A percentile compares a stretch with the other conserved stretches of the same genome.
These are phyloP conservation scores for Drosophila antonietae DNA, from an alignment of 2,888 invertebrate species.

Conservation along the genomic window DNA sequence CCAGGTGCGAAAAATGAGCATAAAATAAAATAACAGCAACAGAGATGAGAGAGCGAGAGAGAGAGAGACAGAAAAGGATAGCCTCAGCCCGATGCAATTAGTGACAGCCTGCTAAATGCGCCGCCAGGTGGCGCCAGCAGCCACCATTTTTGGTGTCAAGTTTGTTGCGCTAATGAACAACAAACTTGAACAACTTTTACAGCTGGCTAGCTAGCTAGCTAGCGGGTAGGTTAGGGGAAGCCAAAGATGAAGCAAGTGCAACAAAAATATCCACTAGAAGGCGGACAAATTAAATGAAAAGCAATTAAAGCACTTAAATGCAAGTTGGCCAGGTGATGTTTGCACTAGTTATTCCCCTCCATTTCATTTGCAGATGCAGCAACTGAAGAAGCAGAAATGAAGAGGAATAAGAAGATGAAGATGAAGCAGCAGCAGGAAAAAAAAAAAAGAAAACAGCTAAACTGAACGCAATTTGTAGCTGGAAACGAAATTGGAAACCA, in stretches of 20 bases:
- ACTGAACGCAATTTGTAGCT: slow-evolving; percentile 25
- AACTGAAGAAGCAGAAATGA: background rate
- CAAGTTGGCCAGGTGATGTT: slow-evolving; percentile 26
- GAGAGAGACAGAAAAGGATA: background rate
- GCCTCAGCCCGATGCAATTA: slow-evolving; percentile 50
- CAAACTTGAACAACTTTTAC: slow-evolving; percentile 61
- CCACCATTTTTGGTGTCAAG: slow-evolving; percentile 47
- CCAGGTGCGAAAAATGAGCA: slow-evolving; percentile 10
- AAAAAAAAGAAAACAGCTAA: slow-evolving; percentile 20
- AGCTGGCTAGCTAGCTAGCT: slow-evolving; percentile 1
- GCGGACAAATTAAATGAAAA: slow-evolving; percentile 66
- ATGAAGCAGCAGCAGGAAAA: background rate
- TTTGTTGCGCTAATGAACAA: slow-evolving; percentile 73
- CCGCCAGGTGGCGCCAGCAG: slow-evolving; percentile 41
- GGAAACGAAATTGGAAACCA: slow-evolving; percentile 23
- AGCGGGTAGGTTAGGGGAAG: background rate
- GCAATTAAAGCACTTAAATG: slow-evolving; percentile 75
- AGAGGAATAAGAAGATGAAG: background rate
- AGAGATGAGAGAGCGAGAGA: background rate
- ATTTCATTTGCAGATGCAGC: background rate
- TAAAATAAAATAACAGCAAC: slow-evolving; percentile 1
- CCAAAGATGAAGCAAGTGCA: slow-evolving; percentile 5
- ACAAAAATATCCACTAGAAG: slow-evolving; percentile 6
- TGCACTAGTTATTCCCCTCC: background rate
- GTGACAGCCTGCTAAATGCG: slow-evolving; percentile 49